Evolutionary conservation across 2,888 invertebrate genomes (phyloP).

Genomic region (Drosophila gaucha): DNA sequence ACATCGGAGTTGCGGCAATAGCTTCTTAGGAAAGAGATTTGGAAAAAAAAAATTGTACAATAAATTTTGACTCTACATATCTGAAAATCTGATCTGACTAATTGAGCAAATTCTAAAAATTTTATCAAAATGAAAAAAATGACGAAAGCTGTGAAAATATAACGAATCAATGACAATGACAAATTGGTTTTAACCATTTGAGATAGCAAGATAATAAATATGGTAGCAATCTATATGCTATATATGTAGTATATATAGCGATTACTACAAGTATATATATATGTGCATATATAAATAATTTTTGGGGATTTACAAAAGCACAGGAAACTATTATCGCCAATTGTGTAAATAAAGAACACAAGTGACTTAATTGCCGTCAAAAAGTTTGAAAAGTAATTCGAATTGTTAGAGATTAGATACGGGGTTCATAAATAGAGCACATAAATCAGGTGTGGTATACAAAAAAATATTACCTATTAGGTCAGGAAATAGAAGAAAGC

Average conservation of each 20-base stretch:
- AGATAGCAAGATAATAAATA: constrained; percentile 21
- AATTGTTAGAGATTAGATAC: constrained; percentile 35
- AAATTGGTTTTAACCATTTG: constrained; percentile 28
- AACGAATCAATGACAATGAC: constrained; percentile 31
- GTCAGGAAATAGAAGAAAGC: constrained; percentile 6
- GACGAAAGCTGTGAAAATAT: constrained; percentile 18
- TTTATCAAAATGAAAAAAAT: constrained; percentile 20
- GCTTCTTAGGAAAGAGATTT: neutral
- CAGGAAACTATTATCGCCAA: constrained; percentile 46
- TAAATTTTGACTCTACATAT: constrained; percentile 9
- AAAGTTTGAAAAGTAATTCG: constrained; percentile 20
- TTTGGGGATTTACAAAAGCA: constrained; percentile 41
- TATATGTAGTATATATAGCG: neutral
- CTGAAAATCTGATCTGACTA: constrained; percentile 17
- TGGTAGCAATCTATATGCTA: neutral
- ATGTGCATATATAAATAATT: no score
- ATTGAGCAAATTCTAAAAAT: constrained; percentile 5
- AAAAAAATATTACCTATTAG: constrained; percentile 13
- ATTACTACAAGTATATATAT: no score
- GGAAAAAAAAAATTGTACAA: neutral
- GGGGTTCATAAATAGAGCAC: neutral
- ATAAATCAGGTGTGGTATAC: constrained; percentile 8
- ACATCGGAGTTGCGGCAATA: neutral
- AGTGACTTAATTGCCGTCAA: neutral
- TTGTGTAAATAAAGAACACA: constrained; percentile 24